phyloP scores from a whole-genome alignment of 2,113 vertebrate genomes.

The Thymallus thymallus region DNA sequence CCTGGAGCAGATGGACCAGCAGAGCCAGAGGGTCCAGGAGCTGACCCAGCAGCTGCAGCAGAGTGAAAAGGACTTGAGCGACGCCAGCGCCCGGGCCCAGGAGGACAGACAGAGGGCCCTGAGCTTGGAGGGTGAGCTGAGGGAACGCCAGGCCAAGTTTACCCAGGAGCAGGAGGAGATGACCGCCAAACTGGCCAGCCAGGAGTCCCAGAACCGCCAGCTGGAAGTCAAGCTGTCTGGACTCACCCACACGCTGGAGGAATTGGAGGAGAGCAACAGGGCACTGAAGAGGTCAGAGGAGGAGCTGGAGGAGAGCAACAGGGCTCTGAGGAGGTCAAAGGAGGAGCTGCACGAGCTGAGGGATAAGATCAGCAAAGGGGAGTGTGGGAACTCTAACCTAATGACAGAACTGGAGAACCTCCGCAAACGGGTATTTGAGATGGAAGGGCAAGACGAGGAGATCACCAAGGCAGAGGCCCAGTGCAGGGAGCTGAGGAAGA shows the following conservation, averaged over 20 bases:
- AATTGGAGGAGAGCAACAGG: conserved; percentile 86
- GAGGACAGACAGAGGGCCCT: conserved; percentile 86
- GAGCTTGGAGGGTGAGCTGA: conserved; percentile 85
- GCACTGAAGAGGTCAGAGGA: conserved; percentile 87
- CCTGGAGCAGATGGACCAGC: conserved; percentile 92
- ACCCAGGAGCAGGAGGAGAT: conserved; percentile 92
- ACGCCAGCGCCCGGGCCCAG: conserved; percentile 76
- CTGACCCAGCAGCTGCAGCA: conserved; percentile 87
- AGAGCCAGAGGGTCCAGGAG: conserved; percentile 87
- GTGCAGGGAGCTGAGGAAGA: conserved; percentile 87
- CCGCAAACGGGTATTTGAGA: conserved; percentile 88
- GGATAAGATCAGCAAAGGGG: conserved; percentile 87
- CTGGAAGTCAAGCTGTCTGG: conserved; percentile 83
- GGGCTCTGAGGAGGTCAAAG: conserved; percentile 83
- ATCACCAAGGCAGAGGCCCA: conserved; percentile 91
- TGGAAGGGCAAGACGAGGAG: conserved; percentile 97
- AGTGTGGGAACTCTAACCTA: conserved; percentile 88
- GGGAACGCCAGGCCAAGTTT: conserved; percentile 82
- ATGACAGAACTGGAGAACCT: conserved; percentile 92
- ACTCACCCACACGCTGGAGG: conserved; percentile 84
- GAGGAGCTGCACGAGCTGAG: conserved; percentile 88
- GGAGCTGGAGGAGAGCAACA: conserved; percentile 83
- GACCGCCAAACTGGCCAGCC: conserved; percentile 82
- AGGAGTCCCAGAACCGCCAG: conserved; percentile 85
- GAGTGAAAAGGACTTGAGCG: conserved; percentile 83